Conservation (phyloP, 2,888 invertebrate species). For the Trachelus troglodyta region DNA sequence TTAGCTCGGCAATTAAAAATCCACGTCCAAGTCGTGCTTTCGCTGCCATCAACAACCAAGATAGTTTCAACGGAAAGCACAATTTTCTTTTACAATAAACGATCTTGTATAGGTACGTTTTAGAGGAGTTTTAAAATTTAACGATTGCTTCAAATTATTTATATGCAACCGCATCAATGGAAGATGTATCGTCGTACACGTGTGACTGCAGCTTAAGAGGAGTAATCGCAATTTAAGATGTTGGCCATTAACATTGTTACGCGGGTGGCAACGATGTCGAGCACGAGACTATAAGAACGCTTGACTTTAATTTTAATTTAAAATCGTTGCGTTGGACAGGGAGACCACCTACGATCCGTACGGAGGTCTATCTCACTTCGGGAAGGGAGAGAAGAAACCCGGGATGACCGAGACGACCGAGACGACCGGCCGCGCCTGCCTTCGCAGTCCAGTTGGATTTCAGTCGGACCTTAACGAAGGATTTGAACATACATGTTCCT, state of each 20-base stretch:
- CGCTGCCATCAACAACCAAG: too few relatives aligned
- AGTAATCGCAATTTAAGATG: constrained; percentile 50
- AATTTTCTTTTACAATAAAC: too few relatives aligned
- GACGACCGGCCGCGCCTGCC: background rate
- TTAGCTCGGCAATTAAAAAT: too few relatives aligned
- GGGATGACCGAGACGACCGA: constrained; percentile 5
- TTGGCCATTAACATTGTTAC: constrained; percentile 58
- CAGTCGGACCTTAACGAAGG: constrained; percentile 1
- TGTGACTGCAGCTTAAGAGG: background rate
- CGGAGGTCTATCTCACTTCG: constrained; percentile 40
- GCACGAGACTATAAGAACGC: constrained; percentile 53
- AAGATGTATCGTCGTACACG: background rate
- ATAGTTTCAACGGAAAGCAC: too few relatives aligned
- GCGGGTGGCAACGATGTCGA: constrained; percentile 54
- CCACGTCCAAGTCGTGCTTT: too few relatives aligned
- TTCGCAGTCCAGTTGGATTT: background rate
- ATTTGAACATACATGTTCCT: background rate
- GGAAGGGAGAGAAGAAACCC: constrained; percentile 34
- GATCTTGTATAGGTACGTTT: too few relatives aligned
- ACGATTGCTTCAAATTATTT: too few relatives aligned
- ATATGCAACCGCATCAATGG: too few relatives aligned
- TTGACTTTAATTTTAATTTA: constrained; percentile 65
- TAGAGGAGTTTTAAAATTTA: too few relatives aligned
- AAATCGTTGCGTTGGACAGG: constrained; percentile 57
- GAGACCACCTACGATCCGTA: constrained; percentile 62